Percentiles rank a stretch among this genome's conserved stretches.
Conservation (phyloP, 2,888 invertebrate genomes). For the Epsilonema sp. region DNA sequence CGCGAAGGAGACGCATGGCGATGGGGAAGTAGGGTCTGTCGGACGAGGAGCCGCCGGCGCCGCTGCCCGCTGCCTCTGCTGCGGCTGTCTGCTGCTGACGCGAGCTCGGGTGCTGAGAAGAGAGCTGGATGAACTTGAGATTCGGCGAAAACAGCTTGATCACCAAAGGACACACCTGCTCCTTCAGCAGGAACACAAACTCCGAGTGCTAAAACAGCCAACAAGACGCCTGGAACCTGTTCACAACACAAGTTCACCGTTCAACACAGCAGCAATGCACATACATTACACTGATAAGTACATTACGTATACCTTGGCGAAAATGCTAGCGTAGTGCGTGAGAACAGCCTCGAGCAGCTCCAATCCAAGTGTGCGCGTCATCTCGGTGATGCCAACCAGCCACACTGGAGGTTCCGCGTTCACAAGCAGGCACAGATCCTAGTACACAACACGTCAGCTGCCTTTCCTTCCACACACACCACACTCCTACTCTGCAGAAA, state of each 20-base stretch:
- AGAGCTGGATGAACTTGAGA: slow-evolving; percentile 61
- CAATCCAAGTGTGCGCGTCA: slow-evolving; percentile 86
- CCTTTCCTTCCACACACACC: neutral
- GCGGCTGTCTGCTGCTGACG: too few species aligned
- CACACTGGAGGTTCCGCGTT: slow-evolving; percentile 89
- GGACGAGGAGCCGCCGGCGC: too few species aligned
- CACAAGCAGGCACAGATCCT: slow-evolving; percentile 85
- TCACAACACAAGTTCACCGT: neutral
- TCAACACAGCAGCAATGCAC: neutral
- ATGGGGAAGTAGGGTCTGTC: slow-evolving; percentile 92
- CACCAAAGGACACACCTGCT: slow-evolving; percentile 90
- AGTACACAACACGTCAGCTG: too few species aligned
- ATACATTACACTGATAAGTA: neutral
- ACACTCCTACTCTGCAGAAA: too few species aligned
- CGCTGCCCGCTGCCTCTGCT: too few species aligned
- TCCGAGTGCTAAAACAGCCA: slow-evolving; percentile 52
- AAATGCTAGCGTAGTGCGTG: slow-evolving; percentile 37
- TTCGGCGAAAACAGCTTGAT: slow-evolving; percentile 94
- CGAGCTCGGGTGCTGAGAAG: slow-evolving; percentile 11
- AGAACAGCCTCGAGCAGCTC: slow-evolving; percentile 82
- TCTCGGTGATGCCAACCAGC: slow-evolving; percentile 84
- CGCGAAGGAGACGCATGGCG: slow-evolving; percentile 72
- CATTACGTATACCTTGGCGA: slow-evolving; percentile 29
- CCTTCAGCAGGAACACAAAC: slow-evolving; percentile 78
- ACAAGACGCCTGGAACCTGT: neutral